A percentile compares a stretch with the other conserved stretches of the same genome.
Evolutionary conservation across 2,113 vertebrate genomes (phyloP).

Genomic region (Rhea americana): DNA sequence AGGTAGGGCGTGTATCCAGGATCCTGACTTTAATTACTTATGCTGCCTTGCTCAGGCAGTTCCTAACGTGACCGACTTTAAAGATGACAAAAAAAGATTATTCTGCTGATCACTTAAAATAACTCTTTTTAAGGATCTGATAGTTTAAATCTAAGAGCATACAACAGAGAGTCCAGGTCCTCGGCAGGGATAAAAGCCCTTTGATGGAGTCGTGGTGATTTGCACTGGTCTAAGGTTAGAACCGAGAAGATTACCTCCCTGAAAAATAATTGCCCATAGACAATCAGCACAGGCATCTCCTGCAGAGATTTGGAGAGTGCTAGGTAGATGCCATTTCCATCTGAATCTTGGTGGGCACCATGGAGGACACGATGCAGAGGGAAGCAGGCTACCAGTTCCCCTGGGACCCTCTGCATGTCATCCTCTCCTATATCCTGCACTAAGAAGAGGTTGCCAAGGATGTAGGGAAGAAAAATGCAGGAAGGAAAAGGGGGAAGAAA

Average conservation of each 20-base stretch:
- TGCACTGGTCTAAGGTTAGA: neutral
- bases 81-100: conserved; percentile 32
- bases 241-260: neutral
- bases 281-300: neutral
- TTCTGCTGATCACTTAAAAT: conserved; percentile 55
- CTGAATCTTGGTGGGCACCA: neutral
- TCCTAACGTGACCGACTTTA: conserved; percentile 54
- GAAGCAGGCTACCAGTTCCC: neutral
- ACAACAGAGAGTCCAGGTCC: neutral
- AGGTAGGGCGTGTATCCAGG: neutral
- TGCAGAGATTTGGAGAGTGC: neutral
- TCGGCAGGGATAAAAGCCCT: neutral
- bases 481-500: neutral
- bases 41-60: conserved; percentile 51
- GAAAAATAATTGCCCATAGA: neutral
- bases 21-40: conserved; percentile 38
- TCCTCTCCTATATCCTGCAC: neutral
- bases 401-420: neutral
- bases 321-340: neutral
- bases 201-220: neutral
- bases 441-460: neutral
- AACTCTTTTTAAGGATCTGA: neutral
- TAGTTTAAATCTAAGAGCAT: neutral
- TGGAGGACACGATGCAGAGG: neutral
- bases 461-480: neutral